These are phyloP conservation scores for Zhuqinia jingwanae DNA, from an alignment of 2,888 invertebrate genomes.

Conservation along the genomic window DNA sequence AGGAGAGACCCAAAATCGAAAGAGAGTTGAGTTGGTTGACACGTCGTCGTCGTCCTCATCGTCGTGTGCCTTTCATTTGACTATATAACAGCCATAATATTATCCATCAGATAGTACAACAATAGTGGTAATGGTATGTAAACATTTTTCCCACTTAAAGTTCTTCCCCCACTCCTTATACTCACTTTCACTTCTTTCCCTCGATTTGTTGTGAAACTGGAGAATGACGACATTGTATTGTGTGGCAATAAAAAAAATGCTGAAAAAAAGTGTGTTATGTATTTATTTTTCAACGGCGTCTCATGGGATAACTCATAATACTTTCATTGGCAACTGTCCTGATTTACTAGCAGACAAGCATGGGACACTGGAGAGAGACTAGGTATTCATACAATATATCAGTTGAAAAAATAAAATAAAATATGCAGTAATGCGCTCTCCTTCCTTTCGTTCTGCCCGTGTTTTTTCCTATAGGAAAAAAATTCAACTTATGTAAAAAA, in stretches of 20 bases:
- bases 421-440: constrained; percentile 59
- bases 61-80: constrained; percentile 38
- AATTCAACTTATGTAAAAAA: too few relatives aligned
- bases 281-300: constrained; percentile 21
- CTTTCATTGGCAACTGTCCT: constrained; percentile 68
- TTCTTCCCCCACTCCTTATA: background rate
- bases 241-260: background rate
- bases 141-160: constrained; percentile 23
- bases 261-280: background rate
- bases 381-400: background rate
- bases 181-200: background rate
- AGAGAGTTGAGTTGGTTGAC: constrained; percentile 52
- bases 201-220: constrained; percentile 21
- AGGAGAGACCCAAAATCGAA: too few relatives aligned
- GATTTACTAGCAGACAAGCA: constrained; percentile 59
- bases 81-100: background rate
- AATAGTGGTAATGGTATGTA: background rate
- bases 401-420: constrained; percentile 45
- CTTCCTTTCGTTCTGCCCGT: background rate
- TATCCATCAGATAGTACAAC: background rate
- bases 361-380: constrained; percentile 44
- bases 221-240: constrained; percentile 44
- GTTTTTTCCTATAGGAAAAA: too few relatives aligned
- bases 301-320: constrained; percentile 63
- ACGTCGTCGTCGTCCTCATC: constrained; percentile 22